Percentiles rank a stretch among this genome's conserved stretches.
These are phyloP conservation scores for Drosophila lini DNA, from an alignment of 1,140 invertebrate genomes.

Conservation along the genomic window DNA sequence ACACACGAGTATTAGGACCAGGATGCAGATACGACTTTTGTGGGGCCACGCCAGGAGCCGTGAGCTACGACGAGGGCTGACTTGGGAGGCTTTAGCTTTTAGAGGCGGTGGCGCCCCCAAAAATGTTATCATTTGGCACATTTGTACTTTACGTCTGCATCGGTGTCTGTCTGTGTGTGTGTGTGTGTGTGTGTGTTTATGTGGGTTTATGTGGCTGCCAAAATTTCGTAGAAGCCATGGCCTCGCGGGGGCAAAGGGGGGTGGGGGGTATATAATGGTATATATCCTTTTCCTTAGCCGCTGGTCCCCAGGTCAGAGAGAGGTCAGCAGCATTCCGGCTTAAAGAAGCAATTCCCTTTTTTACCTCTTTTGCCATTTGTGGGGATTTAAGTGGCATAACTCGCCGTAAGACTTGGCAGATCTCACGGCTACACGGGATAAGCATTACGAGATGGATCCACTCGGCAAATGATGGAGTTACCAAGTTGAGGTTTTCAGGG, in stretches of 20 bases:
- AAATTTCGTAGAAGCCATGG: conserved; percentile 5
- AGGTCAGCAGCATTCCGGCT: conserved; percentile 21
- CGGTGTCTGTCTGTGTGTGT: neutral
- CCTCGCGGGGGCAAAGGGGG: neutral
- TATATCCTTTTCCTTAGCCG: conserved; percentile 26
- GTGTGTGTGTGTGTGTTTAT: neutral
- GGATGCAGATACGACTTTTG: conserved; percentile 41
- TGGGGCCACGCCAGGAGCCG: conserved; percentile 11
- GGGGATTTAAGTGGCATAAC: conserved; percentile 23
- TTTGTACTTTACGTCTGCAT: conserved; percentile 63
- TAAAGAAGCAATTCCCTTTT: conserved; percentile 22
- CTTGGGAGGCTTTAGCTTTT: conserved; percentile 4
- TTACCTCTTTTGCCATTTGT: conserved; percentile 7
- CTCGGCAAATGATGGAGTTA: neutral
- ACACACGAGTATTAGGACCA: conserved; percentile 7
- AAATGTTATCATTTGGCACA: conserved; percentile 77
- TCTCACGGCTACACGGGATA: neutral
- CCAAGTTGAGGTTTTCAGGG: neutral
- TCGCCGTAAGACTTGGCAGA: neutral
- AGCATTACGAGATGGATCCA: neutral
- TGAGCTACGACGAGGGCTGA: conserved; percentile 5
- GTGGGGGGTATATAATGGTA: too few relatives aligned
- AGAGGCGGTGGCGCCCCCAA: conserved; percentile 22
- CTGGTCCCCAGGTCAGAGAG: conserved; percentile 27
- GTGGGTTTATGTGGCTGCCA: conserved; percentile 6